A percentile compares a stretch with the other conserved stretches of the same genome.
Evolutionary conservation across 2,113 vertebrate species (phyloP).

Genomic region (Hyla sarda): DNA sequence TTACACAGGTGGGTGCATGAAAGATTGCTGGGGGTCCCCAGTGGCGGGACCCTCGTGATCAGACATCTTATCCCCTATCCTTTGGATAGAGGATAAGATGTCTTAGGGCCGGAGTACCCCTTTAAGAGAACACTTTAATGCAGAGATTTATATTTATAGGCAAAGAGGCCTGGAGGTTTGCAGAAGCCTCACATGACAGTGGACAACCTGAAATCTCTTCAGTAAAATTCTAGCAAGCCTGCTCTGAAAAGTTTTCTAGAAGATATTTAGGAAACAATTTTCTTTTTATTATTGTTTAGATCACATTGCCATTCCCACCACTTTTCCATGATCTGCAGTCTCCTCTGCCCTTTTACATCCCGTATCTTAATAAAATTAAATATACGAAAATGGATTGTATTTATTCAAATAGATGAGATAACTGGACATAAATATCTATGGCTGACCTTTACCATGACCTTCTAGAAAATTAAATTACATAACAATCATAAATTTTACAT

Average conservation of each 20-base stretch:
- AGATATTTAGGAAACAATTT: background rate
- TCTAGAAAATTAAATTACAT: background rate
- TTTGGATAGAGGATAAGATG: too few relatives aligned
- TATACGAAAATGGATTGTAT: background rate
- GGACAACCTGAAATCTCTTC: too few relatives aligned
- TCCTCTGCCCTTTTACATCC: background rate
- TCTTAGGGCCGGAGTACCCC: too few relatives aligned
- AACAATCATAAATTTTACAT: background rate
- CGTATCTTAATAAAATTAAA: background rate
- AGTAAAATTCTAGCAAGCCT: background rate
- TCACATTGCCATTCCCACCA: background rate
- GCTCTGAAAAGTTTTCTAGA: background rate
- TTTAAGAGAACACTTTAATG: too few relatives aligned
- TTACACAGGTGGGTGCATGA: too few relatives aligned
- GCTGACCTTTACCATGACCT: background rate
- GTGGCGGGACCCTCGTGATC: too few relatives aligned
- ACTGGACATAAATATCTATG: background rate
- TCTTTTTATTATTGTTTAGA: background rate
- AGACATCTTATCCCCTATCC: too few relatives aligned
- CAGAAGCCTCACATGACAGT: too few relatives aligned
- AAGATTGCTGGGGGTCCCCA: too few relatives aligned
- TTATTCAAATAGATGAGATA: conserved; percentile 1
- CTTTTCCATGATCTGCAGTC: background rate
- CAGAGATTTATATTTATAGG: too few relatives aligned
- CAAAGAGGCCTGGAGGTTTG: too few relatives aligned